Evolutionary conservation across 2,888 invertebrate genomes (phyloP), one percentile per base, ranked within the genome.

Genomic region (Margaritifera margaritifera): DNA sequence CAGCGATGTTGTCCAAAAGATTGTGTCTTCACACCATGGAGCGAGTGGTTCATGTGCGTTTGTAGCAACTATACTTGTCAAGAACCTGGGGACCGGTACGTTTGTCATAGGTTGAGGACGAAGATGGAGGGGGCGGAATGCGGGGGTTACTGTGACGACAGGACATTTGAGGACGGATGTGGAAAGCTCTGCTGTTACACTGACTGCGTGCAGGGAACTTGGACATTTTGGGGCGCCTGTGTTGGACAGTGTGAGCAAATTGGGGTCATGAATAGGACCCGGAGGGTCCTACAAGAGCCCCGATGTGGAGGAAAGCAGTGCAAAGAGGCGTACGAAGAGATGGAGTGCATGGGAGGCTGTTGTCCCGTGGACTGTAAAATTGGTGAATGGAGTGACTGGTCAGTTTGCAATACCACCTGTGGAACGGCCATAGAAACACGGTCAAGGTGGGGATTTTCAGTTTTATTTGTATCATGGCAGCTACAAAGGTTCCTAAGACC

Each of bases 301-400:
- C 65, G 67, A 42, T 83, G 82, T 64, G 80, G 78, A 3, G 82
- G 80, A 1, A 74, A 73, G 27, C 68, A 69, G 5, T 83, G 82
- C 62, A 68, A 65, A 22, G 54, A 65, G 5, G 54, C 50, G 5
- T 61, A 68, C 8, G 71, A 78, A 57, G 69, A 70, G 60, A 62
- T 31, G 27, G 59, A 67, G 19, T 83, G 82, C 62, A 69, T 22
- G 25, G 79, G 75, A 6, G 54, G 62, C 4, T 81, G 81, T 62
- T 93, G 93, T 85, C 92, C 93, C 0, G 89, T 92, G 3, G 93
- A 93, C 90, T 93, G 93, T 81, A 90, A 91, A 50, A 90, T 92
- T 65, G 92, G 92, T 19, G 89, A 91, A 22, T 94, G 93, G 93
- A 92, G 92, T 15, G 90, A 92, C 55, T 94, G 93, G 93, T 92